Conservation (phyloP, 1,140 invertebrate species). For the Anoplolepis gracilipes region DNA sequence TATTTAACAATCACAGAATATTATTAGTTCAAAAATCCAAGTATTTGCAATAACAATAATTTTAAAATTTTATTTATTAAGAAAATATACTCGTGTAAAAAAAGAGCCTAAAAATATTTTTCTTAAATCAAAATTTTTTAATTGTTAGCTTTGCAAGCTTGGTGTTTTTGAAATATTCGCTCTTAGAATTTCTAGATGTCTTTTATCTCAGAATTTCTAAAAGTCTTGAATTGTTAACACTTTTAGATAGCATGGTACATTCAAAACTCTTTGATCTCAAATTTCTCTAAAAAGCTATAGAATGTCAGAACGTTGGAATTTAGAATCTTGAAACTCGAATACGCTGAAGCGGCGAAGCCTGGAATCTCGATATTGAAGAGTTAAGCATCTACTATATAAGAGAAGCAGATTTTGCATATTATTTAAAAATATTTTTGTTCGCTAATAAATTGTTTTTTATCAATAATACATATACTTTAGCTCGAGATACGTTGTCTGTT, state of each 20-base stretch:
- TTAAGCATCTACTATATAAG: not conserved
- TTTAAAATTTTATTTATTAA: conserved; percentile 3
- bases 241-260: conserved; percentile 3
- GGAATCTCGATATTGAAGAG: not conserved
- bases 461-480: conserved; percentile 19
- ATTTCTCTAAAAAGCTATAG: conserved; percentile 1
- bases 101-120: not conserved
- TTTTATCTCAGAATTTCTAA: not conserved
- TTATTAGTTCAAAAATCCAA: not conserved
- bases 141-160: not conserved
- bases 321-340: conserved; percentile 23
- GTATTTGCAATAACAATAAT: not conserved
- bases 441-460: conserved; percentile 48
- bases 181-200: conserved; percentile 17
- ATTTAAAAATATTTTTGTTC: conserved; percentile 20
- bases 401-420: conserved; percentile 14
- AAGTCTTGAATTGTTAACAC: conserved; percentile 16
- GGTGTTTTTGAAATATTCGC: not conserved
- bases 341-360: not conserved
- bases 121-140: not conserved
- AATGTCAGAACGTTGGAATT: not conserved
- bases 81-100: not conserved
- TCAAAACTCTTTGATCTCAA: not conserved
- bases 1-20: conserved; percentile 3
- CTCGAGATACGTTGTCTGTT: conserved; percentile 14